Conservation (phyloP, 2,888 invertebrate species). For the Agonopterix heracliana region DNA sequence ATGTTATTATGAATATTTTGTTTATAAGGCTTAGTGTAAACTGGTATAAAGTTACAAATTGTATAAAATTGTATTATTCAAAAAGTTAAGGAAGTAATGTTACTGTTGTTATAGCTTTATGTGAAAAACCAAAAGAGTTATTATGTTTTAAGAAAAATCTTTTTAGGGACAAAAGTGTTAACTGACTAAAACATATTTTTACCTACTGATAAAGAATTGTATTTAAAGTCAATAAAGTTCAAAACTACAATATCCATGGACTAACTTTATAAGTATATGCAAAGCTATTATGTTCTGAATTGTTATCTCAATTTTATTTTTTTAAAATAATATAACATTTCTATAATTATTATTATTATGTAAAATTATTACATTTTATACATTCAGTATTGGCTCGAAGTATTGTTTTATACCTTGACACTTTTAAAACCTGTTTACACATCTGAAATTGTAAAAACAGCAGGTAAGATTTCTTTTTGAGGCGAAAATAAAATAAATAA, state of each 20-base stretch:
- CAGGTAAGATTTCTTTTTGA: too few relatives aligned
- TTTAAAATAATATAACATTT: neutral
- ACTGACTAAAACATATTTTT: conserved; percentile 19
- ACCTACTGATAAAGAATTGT: conserved; percentile 13
- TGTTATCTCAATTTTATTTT: conserved; percentile 2
- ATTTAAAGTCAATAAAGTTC: conserved; percentile 1
- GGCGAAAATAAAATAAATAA: too few relatives aligned
- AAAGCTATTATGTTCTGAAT: neutral
- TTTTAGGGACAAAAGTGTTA: conserved; percentile 23
- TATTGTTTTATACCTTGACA: conserved; percentile 39
- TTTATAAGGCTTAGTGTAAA: conserved; percentile 33
- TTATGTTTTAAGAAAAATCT: conserved; percentile 63
- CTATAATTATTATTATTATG: neutral
- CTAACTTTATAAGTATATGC: neutral
- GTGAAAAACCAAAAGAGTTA: conserved; percentile 73
- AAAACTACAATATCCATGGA: conserved; percentile 3
- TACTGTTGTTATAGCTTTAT: conserved; percentile 74
- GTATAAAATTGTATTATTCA: conserved; percentile 52
- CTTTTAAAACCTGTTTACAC: conserved; percentile 19
- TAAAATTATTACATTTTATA: conserved; percentile 26
- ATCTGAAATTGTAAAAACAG: conserved; percentile 5
- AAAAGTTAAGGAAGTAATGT: conserved; percentile 56
- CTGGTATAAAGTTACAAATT: conserved; percentile 37
- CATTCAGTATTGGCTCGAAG: conserved; percentile 67
- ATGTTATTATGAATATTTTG: conserved; percentile 27